Evolutionary conservation across 2,888 invertebrate genomes (phyloP).

Genomic region (Chironomus riparius): DNA sequence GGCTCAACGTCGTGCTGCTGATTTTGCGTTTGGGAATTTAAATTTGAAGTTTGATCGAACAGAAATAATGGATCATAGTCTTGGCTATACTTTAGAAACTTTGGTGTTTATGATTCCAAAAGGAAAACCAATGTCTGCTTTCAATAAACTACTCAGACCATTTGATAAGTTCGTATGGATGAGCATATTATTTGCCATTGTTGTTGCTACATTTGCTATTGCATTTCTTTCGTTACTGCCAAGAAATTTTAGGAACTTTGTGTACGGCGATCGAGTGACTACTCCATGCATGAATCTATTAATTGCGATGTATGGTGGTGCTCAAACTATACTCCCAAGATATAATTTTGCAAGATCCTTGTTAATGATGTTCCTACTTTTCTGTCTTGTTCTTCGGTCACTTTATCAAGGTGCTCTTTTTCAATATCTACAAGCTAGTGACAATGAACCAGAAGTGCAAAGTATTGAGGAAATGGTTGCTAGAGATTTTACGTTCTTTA

Average conservation of each 20-base stretch:
- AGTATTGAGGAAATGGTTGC: neutral
- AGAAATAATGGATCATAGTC: neutral
- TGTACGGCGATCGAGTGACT: neutral
- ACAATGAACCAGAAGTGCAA: neutral
- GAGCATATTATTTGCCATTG: neutral
- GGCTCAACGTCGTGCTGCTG: neutral
- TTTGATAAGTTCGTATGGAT: neutral
- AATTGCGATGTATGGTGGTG: neutral
- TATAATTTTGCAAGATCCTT: neutral
- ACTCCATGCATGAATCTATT: neutral
- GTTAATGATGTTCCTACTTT: neutral
- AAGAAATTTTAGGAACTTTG: neutral
- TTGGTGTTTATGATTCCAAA: neutral
- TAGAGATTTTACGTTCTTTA: neutral
- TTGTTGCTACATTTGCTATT: neutral
- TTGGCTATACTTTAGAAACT: neutral
- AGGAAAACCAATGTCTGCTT: neutral
- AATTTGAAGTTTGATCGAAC: neutral
- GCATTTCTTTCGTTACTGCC: neutral
- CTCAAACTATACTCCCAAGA: neutral
- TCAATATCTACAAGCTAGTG: neutral
- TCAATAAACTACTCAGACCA: neutral
- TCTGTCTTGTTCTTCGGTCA: neutral
- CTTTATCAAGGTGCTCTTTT: neutral
- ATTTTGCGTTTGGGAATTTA: neutral